Conservation (phyloP, 1,140 invertebrate species). For the Leguminivora glycinivorella region DNA sequence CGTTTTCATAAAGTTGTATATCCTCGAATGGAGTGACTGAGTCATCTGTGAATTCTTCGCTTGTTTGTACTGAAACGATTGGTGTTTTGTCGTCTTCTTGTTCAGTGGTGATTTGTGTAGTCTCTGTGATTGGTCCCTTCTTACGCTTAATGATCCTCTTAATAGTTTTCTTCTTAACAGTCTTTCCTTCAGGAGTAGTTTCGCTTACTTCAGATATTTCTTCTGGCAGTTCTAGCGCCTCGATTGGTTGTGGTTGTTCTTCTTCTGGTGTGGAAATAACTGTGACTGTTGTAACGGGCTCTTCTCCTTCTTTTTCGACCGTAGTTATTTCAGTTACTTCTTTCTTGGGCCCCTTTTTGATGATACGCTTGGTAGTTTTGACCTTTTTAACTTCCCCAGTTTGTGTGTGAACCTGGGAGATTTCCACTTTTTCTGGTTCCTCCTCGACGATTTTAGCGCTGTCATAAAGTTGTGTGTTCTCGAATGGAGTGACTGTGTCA, state of each 20-base stretch:
- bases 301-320: constrained; percentile 11
- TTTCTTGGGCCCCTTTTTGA: constrained; percentile 13
- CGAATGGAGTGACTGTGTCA: constrained; percentile 20
- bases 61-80: neutral
- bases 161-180: constrained; percentile 36
- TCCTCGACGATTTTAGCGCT: constrained; percentile 31
- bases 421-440: constrained; percentile 37
- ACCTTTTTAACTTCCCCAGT: constrained; percentile 39
- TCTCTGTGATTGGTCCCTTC: constrained; percentile 29
- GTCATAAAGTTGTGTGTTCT: constrained; percentile 33
- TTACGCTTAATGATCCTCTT: constrained; percentile 38
- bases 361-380: constrained; percentile 42
- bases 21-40: constrained; percentile 12
- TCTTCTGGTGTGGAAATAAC: neutral
- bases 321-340: constrained; percentile 7
- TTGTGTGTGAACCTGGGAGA: constrained; percentile 54
- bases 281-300: neutral
- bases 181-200: constrained; percentile 33
- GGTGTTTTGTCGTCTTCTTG: neutral
- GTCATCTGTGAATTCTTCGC: constrained; percentile 9
- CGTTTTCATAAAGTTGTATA: constrained; percentile 19
- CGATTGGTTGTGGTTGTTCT: neutral
- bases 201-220: neutral
- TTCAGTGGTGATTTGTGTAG: constrained; percentile 40
- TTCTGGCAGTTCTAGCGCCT: neutral